Evolutionary conservation across 1,140 invertebrate species (phyloP).

Genomic region (Drusus annulatus): DNA sequence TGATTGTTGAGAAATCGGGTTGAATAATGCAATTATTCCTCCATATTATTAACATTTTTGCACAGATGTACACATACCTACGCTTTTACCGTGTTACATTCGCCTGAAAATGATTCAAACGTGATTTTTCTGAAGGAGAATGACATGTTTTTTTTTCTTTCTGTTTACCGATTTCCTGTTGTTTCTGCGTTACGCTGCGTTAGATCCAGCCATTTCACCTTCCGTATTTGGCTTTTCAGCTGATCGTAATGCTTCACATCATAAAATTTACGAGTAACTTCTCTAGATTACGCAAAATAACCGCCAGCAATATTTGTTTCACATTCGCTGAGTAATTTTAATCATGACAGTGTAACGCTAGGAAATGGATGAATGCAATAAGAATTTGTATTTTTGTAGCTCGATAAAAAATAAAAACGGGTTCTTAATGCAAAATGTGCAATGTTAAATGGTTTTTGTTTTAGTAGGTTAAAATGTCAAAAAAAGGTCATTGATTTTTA

Average conservation of each 20-base stretch:
- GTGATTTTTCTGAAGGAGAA: not conserved
- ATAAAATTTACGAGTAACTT: too few relatives aligned
- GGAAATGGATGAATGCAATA: not conserved
- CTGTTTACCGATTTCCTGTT: slow-evolving; percentile 38
- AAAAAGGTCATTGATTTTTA: slow-evolving; percentile 14
- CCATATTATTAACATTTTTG: slow-evolving; percentile 4
- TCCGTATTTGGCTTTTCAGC: slow-evolving; percentile 26
- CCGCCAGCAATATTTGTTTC: not conserved
- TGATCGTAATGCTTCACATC: not conserved
- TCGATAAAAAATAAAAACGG: not conserved
- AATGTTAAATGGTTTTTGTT: not conserved
- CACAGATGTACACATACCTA: not conserved
- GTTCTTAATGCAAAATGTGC: not conserved
- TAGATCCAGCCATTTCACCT: not conserved
- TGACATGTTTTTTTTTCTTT: slow-evolving; percentile 40
- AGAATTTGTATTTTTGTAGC: not conserved
- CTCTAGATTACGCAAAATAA: not conserved
- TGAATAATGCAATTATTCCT: not conserved
- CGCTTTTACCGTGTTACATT: not conserved
- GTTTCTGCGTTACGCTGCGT: not conserved
- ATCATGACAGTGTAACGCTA: not conserved
- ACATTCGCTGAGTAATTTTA: not conserved
- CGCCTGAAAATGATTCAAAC: not conserved
- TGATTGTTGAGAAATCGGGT: slow-evolving; percentile 34
- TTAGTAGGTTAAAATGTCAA: slow-evolving; percentile 13